phyloP scores from a whole-genome alignment of 2,888 invertebrate genomes.

The Pseudoips prasinana region DNA sequence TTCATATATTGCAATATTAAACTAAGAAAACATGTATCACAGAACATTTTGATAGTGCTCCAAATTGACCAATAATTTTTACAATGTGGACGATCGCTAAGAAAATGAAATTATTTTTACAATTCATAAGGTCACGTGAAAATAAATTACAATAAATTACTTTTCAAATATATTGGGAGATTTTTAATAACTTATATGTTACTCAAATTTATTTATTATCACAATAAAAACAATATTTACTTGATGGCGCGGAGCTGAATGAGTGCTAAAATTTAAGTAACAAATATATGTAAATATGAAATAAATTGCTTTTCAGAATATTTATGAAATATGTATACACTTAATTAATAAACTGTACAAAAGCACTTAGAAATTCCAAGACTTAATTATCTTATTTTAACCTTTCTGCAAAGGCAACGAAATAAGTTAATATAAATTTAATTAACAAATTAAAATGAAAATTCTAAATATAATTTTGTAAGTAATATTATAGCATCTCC shows the following conservation, averaged over 20 bases:
- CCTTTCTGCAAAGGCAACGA: too few relatives aligned
- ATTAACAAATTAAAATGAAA: too few relatives aligned
- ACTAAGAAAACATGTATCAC: constrained; percentile 78
- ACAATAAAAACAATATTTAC: constrained; percentile 3
- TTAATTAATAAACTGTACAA: too few relatives aligned
- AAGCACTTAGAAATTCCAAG: too few relatives aligned
- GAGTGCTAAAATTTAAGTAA: constrained; percentile 2
- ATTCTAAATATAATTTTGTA: too few relatives aligned
- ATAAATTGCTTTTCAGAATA: too few relatives aligned
- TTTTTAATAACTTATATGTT: not conserved
- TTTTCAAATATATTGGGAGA: constrained; percentile 25
- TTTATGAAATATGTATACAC: too few relatives aligned
- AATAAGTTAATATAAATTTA: too few relatives aligned
- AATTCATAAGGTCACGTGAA: constrained; percentile 20
- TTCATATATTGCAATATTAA: constrained; percentile 49
- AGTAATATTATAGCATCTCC: constrained; percentile 31
- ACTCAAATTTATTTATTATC: not conserved
- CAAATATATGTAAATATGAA: too few relatives aligned
- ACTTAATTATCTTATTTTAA: too few relatives aligned
- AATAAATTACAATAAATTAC: constrained; percentile 14
- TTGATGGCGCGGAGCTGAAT: too few relatives aligned
- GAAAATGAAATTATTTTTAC: constrained; percentile 8
- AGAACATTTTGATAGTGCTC: constrained; percentile 79
- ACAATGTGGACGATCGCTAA: constrained; percentile 62
- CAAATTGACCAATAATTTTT: constrained; percentile 71